Evolutionary conservation across 2,797 vertebrate species (phyloP).

Genomic region (Microctenopoma stevenorrisi): DNA sequence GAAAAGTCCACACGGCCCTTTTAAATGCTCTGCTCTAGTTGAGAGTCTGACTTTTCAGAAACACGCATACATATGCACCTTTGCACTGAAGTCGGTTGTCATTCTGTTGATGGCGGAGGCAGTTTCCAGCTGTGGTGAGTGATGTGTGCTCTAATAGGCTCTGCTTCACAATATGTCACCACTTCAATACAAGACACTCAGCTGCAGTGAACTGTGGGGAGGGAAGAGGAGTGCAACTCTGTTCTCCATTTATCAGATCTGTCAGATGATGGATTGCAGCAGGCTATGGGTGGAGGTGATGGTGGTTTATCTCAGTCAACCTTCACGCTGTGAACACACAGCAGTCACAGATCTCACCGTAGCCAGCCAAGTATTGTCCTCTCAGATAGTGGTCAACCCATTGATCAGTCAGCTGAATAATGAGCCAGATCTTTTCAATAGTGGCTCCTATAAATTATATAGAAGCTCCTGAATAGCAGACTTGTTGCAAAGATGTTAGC

Average conservation of each 20-base stretch:
- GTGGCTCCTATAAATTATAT: no score
- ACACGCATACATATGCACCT: conserved; percentile 3
- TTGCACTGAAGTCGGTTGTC: conserved; percentile 58
- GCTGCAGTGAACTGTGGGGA: conserved; percentile 54
- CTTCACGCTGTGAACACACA: conserved; percentile 54
- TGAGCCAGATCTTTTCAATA: no score
- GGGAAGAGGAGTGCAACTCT: conserved; percentile 43
- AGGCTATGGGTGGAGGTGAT: conserved; percentile 66
- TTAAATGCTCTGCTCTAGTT: conserved; percentile 27
- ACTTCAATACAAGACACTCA: conserved; percentile 59
- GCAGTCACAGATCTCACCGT: conserved; percentile 52
- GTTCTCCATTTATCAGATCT: conserved; percentile 72
- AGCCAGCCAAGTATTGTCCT: conserved; percentile 41
- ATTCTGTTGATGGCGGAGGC: conserved; percentile 57
- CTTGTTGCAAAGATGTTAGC: no score
- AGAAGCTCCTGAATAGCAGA: no score
- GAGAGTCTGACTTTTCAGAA: conserved; percentile 17
- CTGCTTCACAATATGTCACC: conserved; percentile 72
- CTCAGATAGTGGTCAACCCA: neutral
- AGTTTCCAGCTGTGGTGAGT: conserved; percentile 65
- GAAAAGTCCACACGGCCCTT: neutral
- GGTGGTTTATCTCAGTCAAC: conserved; percentile 69
- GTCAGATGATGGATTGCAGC: conserved; percentile 69
- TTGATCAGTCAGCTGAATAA: no score
- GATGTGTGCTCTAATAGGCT: conserved; percentile 74